Conservation (phyloP, 1,140 invertebrate genomes). For the Drosophila sp. region DNA sequence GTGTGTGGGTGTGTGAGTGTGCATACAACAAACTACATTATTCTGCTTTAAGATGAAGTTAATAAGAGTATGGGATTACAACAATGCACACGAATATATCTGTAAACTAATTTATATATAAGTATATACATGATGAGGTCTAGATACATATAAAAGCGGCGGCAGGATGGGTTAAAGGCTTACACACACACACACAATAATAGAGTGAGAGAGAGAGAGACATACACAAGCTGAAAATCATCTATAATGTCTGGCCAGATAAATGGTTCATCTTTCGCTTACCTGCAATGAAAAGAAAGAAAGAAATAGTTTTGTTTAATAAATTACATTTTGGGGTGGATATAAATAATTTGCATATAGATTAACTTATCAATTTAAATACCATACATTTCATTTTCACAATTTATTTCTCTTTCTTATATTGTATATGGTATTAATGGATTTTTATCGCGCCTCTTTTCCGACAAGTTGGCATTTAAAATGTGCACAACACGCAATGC, state of each 20-base stretch:
- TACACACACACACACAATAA: constrained; percentile 37
- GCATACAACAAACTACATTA: constrained; percentile 41
- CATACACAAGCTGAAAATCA: constrained; percentile 2
- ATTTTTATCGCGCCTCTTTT: constrained; percentile 11
- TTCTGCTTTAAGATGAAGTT: constrained; percentile 37
- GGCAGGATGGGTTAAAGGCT: constrained; percentile 38
- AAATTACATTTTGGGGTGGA: background rate
- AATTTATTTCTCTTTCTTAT: constrained; percentile 23
- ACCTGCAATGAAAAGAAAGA: constrained; percentile 50
- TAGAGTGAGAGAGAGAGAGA: background rate
- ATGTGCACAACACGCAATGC: constrained; percentile 61
- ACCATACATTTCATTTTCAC: constrained; percentile 35
- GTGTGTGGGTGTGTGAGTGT: constrained; percentile 11
- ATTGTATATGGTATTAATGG: background rate
- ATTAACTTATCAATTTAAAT: constrained; percentile 8
- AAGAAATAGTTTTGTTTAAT: background rate
- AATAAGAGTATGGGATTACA: constrained; percentile 2
- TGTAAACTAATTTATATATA: constrained; percentile 13
- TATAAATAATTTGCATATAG: background rate
- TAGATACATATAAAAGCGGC: constrained; percentile 42
- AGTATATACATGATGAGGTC: constrained; percentile 11
- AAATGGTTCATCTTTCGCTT: constrained; percentile 40
- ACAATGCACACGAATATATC: constrained; percentile 5
- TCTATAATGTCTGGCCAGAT: background rate
- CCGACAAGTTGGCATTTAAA: constrained; percentile 60